Conservation (phyloP, 2,888 invertebrate genomes). For the Macropis europaea region DNA sequence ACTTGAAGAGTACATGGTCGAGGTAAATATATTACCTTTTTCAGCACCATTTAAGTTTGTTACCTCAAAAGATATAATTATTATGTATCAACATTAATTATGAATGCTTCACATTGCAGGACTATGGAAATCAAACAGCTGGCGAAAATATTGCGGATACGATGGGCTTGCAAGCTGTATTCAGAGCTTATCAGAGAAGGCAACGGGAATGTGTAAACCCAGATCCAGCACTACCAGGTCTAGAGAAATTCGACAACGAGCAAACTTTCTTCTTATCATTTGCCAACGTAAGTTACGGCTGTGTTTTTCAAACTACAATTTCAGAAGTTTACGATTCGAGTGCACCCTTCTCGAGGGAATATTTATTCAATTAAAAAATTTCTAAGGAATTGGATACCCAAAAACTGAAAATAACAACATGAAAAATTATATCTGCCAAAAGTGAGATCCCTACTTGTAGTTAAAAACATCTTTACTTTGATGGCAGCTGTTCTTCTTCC, state of each 20-base stretch:
- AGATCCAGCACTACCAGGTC: slow-evolving; percentile 67
- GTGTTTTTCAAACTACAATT: background rate
- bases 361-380: too few species aligned
- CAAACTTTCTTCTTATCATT: slow-evolving; percentile 78
- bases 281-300: slow-evolving; percentile 71
- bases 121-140: slow-evolving; percentile 84
- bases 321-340: background rate
- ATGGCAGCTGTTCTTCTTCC: too few species aligned
- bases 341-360: too few species aligned
- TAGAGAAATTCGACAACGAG: slow-evolving; percentile 72
- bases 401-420: too few species aligned
- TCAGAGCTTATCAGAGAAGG: slow-evolving; percentile 82
- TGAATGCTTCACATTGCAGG: slow-evolving; percentile 75
- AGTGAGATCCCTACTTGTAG: too few species aligned
- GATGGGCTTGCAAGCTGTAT: slow-evolving; percentile 89
- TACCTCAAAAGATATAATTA: background rate
- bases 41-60: too few species aligned
- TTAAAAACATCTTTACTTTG: too few species aligned
- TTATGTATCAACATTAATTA: background rate
- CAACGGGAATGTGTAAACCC: slow-evolving; percentile 31
- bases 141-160: slow-evolving; percentile 94
- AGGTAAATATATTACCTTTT: slow-evolving; percentile 11
- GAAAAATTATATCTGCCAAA: too few species aligned
- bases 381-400: too few species aligned
- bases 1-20: slow-evolving; percentile 10